Percentiles rank a stretch among this genome's conserved stretches.
Conservation (phyloP, 1,140 invertebrate species). For the Trichomalopsis sarcophagae region DNA sequence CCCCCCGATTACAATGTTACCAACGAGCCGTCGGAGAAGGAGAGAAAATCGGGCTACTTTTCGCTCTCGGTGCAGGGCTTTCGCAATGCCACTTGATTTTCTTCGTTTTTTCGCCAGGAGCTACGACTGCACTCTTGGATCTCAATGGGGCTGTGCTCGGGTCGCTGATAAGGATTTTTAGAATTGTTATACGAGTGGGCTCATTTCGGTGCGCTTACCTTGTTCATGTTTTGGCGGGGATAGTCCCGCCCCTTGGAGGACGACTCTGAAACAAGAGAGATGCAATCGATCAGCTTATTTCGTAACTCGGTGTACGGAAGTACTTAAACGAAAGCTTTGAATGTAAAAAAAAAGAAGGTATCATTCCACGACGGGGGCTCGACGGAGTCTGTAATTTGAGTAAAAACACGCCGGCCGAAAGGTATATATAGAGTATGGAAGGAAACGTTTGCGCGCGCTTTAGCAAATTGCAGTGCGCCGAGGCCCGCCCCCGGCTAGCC, state of each 20-base stretch:
- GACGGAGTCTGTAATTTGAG: background rate
- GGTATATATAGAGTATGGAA: background rate
- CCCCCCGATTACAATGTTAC: slow-evolving; percentile 48
- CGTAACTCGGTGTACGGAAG: background rate
- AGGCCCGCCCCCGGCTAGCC: background rate
- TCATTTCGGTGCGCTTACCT: slow-evolving; percentile 63
- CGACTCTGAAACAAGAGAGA: slow-evolving; percentile 70
- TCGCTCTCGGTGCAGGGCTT: background rate
- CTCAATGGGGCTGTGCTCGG: background rate
- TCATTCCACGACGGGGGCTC: background rate
- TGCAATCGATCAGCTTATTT: background rate
- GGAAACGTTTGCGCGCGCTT: slow-evolving; percentile 10
- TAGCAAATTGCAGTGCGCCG: slow-evolving; percentile 29
- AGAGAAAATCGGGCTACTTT: background rate
- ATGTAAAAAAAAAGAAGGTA: background rate
- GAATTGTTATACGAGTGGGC: too few relatives aligned
- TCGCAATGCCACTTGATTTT: background rate
- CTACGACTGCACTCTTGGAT: background rate
- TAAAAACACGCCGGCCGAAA: background rate
- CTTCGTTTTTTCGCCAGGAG: background rate
- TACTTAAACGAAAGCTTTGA: background rate
- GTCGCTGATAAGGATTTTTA: background rate
- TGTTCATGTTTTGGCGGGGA: slow-evolving; percentile 75
- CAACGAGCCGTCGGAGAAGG: slow-evolving; percentile 16
- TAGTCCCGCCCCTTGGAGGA: slow-evolving; percentile 68